Evolutionary conservation across 1,140 invertebrate species (phyloP).

Genomic region (Arctopsyche grandis): DNA sequence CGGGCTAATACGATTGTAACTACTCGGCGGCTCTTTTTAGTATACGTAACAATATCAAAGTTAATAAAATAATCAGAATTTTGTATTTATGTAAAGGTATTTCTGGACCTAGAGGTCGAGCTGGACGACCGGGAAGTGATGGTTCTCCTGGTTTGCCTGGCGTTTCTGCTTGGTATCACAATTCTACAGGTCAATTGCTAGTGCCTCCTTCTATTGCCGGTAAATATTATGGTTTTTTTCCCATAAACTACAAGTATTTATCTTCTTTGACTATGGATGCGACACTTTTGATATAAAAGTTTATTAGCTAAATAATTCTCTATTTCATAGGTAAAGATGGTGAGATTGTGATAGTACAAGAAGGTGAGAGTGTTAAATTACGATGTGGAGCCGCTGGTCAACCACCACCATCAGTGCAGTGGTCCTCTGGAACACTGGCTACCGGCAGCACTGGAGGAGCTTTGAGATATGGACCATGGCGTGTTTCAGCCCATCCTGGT

Average conservation of each 20-base stretch:
- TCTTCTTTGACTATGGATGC: background rate
- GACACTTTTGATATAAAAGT: too few species aligned
- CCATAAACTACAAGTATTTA: background rate
- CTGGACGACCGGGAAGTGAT: slow-evolving; percentile 75
- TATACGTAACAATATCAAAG: too few species aligned
- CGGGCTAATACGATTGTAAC: too few species aligned
- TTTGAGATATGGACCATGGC: slow-evolving; percentile 61
- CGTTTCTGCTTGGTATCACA: slow-evolving; percentile 77
- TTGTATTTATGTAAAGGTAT: slow-evolving; percentile 66
- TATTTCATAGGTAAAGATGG: slow-evolving; percentile 48
- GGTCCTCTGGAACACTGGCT: slow-evolving; percentile 75
- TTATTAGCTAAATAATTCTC: too few species aligned
- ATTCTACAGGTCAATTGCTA: slow-evolving; percentile 74
- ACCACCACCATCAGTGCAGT: slow-evolving; percentile 79
- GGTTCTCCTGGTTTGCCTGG: slow-evolving; percentile 78
- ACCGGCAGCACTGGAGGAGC: slow-evolving; percentile 66
- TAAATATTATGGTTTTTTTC: slow-evolving; percentile 60
- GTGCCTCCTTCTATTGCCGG: slow-evolving; percentile 83
- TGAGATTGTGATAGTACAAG: slow-evolving; percentile 56
- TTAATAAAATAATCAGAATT: slow-evolving; percentile 1
- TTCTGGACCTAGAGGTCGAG: slow-evolving; percentile 74
- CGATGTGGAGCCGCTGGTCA: slow-evolving; percentile 80
- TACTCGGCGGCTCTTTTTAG: too few species aligned
- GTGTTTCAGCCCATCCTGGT: slow-evolving; percentile 76
- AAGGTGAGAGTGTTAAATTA: slow-evolving; percentile 78